Evolutionary conservation across 1,140 invertebrate species (phyloP), one percentile per base, ranked within the genome.

Genomic region (Eriosoma lanigerum): DNA sequence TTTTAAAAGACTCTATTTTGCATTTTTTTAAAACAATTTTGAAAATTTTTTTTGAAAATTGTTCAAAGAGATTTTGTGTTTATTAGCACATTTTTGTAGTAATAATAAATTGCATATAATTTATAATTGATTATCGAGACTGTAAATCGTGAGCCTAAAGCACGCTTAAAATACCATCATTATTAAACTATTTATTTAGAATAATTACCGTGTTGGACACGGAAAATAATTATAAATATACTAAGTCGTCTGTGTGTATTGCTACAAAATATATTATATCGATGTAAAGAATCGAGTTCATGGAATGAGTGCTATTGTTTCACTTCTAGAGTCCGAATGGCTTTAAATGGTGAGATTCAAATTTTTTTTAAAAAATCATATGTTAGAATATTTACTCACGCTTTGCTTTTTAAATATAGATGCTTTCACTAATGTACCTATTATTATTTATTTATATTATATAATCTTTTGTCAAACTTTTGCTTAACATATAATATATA

Each of bases 291-390:
- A 29, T 72, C 26, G 24, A 72, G 56, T 60, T 60, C 56, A 46
- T 48, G 75, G 75, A 78, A 58, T 78, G 32, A n/a, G n/a, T 38
- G 56, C 21, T 46, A 62, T 62, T 46, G 32, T 60, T 78, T 78
- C 75, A 44, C 56, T 46, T 78, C 75, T 78, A 62, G 72, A 76
- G 75, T 62, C 56, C 75, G 58, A 58, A 60, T 58, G 75, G 54
- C 75, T 78, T 78, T 78, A 78, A 78, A 78, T 78, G 75, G 75
- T 78, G 75, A 78, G 75, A 78, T 60, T 62, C 24, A 60, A 56
- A 13, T 75, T 75, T 26, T 38, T 78, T 78, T 60, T 44, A 48
- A 48, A 1, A 29, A n/a, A 32, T 62, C n/a, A 1, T 70, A 50
- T 73, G 24, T 46, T 29, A 24, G 17, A 0, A 52, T 73, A 19